These are phyloP conservation scores for Pseudonaja textilis DNA, from an alignment of 2,113 vertebrate species.

Conservation along the genomic window DNA sequence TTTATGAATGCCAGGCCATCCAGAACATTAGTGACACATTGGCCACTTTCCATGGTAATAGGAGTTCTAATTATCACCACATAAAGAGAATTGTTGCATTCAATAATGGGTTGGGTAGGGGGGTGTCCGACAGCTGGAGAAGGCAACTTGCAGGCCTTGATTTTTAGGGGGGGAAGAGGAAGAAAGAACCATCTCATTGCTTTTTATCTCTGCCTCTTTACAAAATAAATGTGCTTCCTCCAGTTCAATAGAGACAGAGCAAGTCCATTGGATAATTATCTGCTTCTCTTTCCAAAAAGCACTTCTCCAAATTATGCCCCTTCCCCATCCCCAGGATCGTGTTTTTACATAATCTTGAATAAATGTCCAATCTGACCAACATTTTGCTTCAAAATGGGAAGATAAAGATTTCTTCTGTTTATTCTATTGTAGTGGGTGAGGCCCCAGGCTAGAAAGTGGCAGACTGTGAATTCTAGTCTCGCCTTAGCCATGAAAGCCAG, in stretches of 20 bases:
- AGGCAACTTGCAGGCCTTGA: conserved; percentile 38
- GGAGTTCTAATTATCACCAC: conserved; percentile 43
- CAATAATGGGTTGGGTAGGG: conserved; percentile 43
- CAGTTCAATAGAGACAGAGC: conserved; percentile 28
- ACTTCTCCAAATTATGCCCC: not conserved
- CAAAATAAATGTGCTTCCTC: conserved; percentile 30
- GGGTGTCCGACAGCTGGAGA: conserved; percentile 45
- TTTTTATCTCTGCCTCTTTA: not conserved
- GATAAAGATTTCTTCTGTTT: not conserved
- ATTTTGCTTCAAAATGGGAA: conserved; percentile 33
- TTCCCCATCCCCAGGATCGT: not conserved
- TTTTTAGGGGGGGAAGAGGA: not conserved
- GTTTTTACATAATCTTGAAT: conserved; percentile 10
- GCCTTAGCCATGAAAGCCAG: not conserved
- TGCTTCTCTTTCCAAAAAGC: conserved; percentile 33
- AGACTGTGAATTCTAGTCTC: not conserved
- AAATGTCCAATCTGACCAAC: conserved; percentile 4
- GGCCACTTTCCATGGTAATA: conserved; percentile 46
- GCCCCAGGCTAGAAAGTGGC: not conserved
- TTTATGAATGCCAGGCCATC: conserved; percentile 65
- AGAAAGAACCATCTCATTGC: conserved; percentile 16
- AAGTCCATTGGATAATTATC: conserved; percentile 36
- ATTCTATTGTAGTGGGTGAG: not conserved
- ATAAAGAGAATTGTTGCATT: conserved; percentile 57
- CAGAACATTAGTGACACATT: conserved; percentile 55